Percentiles rank a stretch among this genome's conserved stretches.
Evolutionary conservation across 2,113 vertebrate genomes (phyloP).

Genomic region (Miniopterus natalensis): DNA sequence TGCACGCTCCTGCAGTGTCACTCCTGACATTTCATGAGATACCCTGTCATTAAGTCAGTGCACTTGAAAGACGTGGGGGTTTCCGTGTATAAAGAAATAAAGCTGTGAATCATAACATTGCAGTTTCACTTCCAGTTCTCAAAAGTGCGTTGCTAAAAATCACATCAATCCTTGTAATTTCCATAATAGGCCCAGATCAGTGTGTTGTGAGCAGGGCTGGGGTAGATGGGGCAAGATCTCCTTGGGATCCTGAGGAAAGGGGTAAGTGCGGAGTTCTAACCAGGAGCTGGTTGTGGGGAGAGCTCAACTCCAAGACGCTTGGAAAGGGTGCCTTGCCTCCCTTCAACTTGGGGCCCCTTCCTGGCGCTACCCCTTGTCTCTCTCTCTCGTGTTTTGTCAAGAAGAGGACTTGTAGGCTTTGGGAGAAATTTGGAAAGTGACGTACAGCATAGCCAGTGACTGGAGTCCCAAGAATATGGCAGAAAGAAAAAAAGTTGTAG

Average conservation of each 20-base stretch:
- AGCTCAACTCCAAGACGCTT: neutral
- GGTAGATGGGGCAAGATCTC: neutral
- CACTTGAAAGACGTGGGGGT: constrained; percentile 43
- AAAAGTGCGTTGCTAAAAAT: constrained; percentile 45
- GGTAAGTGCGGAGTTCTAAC: neutral
- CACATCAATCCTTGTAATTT: constrained; percentile 59
- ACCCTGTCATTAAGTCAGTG: constrained; percentile 71
- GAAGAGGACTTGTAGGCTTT: neutral
- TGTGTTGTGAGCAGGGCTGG: neutral
- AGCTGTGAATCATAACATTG: constrained; percentile 55
- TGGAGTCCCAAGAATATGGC: neutral
- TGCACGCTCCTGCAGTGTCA: neutral
- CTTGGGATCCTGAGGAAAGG: neutral
- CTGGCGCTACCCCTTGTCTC: no score
- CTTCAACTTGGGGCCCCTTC: neutral
- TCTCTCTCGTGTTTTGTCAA: neutral
- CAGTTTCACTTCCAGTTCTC: constrained; percentile 33
- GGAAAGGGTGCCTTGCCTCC: neutral
- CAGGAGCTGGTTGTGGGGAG: neutral
- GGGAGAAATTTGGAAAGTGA: neutral
- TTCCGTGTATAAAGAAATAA: constrained; percentile 45
- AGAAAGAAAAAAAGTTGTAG: constrained; percentile 34
- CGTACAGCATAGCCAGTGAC: neutral
- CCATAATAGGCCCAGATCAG: constrained; percentile 53
- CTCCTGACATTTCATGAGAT: constrained; percentile 30